Evolutionary conservation across 1,140 invertebrate genomes (phyloP), one percentile per base, ranked within the genome.

Genomic region (Drosophila erecta): DNA sequence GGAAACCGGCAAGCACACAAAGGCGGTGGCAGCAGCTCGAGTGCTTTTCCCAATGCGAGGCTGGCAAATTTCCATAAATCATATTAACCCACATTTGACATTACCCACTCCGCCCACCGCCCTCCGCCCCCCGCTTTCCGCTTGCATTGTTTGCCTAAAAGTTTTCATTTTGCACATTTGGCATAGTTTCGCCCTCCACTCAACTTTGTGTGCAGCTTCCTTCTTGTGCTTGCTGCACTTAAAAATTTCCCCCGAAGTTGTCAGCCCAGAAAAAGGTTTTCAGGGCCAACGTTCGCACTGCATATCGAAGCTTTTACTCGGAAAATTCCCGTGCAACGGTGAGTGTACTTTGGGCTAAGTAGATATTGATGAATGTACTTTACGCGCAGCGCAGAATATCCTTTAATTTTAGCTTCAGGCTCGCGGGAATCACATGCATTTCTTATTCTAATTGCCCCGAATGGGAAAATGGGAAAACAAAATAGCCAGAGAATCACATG

Each of bases 21-120:
- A 65, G 65, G 55, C 51, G 20, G 10, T 17, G 20, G 41, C 41
- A 43, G 41, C 41, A 43, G 41, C 54, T 51, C 59, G 76, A 78
- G 56, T 73, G 70, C 56, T 69, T 79, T 40, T 50, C 77, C 58
- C 37, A 83, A 83, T 64, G 76, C 65, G 65, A 84, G 62, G 37
- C 76, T 83, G 75, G 81, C 80, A 79, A 83, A 84, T 83, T 84
- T 84, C 67, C 55, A 79, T 75, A 83, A 84, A 79, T 83, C 80
- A 79, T 83, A 84, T 83, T 75, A 83, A 83, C 76, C 78, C 78
- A 81, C 72, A 80, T 81, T 83, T 73, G 77, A 62, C 70, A 75
- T 80, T 80, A 55, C 49, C 30, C 22, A n/a, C 14, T n/a, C 14
- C 33, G 2, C 33, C n/a, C 3, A 0, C 22, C 22, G 2, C 3